Base-by-base conservation (phyloP, 2,797 vertebrate species). In the Macroramphosus scolopax region DNA sequence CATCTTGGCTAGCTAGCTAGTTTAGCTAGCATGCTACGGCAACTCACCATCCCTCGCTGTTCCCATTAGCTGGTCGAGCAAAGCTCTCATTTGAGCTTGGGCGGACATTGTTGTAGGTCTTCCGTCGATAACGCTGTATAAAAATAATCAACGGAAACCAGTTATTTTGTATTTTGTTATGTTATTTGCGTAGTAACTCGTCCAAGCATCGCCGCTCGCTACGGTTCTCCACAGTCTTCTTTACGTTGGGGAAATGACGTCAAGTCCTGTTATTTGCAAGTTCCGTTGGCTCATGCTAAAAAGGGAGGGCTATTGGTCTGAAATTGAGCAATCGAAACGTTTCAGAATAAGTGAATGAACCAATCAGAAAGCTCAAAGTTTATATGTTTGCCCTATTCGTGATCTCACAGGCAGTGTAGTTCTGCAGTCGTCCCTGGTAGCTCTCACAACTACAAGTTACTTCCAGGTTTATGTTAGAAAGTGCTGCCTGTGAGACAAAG, bases 61-160 rank as follows among this genome's bases (percentile, higher is more conserved):
- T 73, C 95, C 96, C 96, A 98, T 98, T 46, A 98, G 88, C 90
- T 98, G 95, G 90, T 98, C 95, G 88, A 98, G 90, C 95, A 98
- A 96, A 58, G 95, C 94, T 82, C 95, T 86, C 96, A 98, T 98
- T 86, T 98, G 96, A 46, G 95, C 96, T 84, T 98, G 95, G 81
- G 95, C 96, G 92, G 95, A 98, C 96, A 98, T 98, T 72, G 84
- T 87, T 28, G 28, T 31, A 33, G 32, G 35, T 51, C 12, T 22
- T 22, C 58, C 61, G 63, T 70, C 63, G 73, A 70, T 20, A 20
- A 29, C 22, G 39, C 48, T 64, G 17, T 47, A 43, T 48, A 36
- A 63, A 55, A 17, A n/a, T n/a, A 61, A 41, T 9, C 15, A 39
- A 46, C 50, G 20, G 38, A 51, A 29, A 54, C 31, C 37, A 22